phyloP scores from a whole-genome alignment of 2,797 vertebrate genomes.

The Glossophaga mutica region DNA sequence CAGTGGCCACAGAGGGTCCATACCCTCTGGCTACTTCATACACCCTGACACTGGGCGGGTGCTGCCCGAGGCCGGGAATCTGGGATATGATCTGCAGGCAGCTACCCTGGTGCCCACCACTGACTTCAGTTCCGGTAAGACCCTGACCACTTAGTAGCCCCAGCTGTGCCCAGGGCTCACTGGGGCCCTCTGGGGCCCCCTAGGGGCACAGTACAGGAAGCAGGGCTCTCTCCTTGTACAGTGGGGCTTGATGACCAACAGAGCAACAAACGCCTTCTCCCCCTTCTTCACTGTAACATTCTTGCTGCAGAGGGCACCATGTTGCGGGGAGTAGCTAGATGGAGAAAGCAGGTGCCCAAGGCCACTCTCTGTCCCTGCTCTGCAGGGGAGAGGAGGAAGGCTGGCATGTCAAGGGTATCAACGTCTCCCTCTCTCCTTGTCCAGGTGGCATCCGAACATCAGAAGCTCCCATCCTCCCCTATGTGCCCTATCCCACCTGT shows the following conservation, averaged over 20 bases:
- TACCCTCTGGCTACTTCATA: slow-evolving; percentile 86
- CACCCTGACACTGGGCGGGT: slow-evolving; percentile 88
- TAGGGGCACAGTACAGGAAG: not conserved
- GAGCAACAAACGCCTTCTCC: not conserved
- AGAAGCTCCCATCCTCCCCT: slow-evolving; percentile 87
- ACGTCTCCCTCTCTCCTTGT: not conserved
- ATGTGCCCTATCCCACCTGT: slow-evolving; percentile 86
- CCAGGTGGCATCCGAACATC: slow-evolving; percentile 83
- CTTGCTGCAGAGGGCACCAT: not conserved
- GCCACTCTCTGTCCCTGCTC: not conserved
- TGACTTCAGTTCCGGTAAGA: slow-evolving; percentile 79
- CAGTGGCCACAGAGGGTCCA: slow-evolving; percentile 82
- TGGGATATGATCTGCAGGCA: slow-evolving; percentile 85
- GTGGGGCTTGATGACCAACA: not conserved
- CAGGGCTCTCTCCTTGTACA: not conserved
- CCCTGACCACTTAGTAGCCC: not conserved
- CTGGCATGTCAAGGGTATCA: rapidly evolving
- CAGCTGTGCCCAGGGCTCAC: not conserved
- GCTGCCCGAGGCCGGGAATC: slow-evolving; percentile 87
- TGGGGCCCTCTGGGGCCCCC: not conserved
- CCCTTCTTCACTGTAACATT: not conserved
- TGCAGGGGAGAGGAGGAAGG: not conserved
- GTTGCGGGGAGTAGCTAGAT: not conserved
- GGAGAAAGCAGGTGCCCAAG: not conserved
- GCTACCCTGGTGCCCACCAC: slow-evolving; percentile 84